Evolutionary conservation across 2,888 invertebrate genomes (phyloP), one percentile per base, ranked within the genome.

Genomic region (Epistrophe eligans): DNA sequence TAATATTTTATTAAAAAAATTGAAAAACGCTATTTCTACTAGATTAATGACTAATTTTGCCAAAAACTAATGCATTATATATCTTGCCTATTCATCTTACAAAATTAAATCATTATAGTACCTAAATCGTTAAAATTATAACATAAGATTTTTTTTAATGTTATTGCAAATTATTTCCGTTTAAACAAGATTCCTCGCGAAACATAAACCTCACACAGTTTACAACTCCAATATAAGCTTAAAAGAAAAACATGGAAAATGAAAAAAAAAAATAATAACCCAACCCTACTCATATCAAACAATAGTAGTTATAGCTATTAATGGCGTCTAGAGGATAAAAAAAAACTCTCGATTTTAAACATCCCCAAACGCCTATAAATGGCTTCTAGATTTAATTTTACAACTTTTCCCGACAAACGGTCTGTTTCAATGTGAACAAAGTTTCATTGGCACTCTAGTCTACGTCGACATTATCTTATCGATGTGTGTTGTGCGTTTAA

Each of bases 391-490:
- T 71, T 45, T 43, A 28, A 71, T 52, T 67, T 58, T 43, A 71
- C 52, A 72, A 48, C 52, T 62, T 55, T 32, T 10, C 35, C 40
- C 43, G 50, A 19, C n/a, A 10, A n/a, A 50, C n/a, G 50, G 17
- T 17, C 50, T 19, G 38, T 40, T 38, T 28, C 50, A 45, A 71
- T 71, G 64, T 43, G 5, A 43, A 67, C 73, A 74, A 60, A 73
- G 57, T 73, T 80, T 67, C 67, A 73, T 73, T 73, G 73, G 43
- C 79, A 52, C 40, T 11, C 3, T 24, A 24, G 24, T 24, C 38
- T 6, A 11, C 43, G 17, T 19, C 48, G 48, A n/a, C 48, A 45
- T 35, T 58, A 62, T 74, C 74, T 70, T 74, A 80, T 80, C 74
- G 40, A 60, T 40, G 32, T 15, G 19, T 52, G 62, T 32, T 48